These are phyloP conservation scores for Leptonema lineaticorne DNA, from an alignment of 1,140 invertebrate species.

Conservation along the genomic window DNA sequence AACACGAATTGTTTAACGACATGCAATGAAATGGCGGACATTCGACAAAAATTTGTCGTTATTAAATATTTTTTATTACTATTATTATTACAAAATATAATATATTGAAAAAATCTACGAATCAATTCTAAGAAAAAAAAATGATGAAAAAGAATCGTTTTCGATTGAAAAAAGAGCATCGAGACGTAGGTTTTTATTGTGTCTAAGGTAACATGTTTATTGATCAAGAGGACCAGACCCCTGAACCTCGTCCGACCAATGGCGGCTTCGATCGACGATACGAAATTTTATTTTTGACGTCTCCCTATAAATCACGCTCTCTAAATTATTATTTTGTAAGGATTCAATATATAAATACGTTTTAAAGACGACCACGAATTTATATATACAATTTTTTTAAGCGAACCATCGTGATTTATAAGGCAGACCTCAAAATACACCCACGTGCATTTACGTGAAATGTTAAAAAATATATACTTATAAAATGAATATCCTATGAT, in stretches of 20 bases:
- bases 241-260: slow-evolving; percentile 9
- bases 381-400: too few species aligned
- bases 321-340: slow-evolving; percentile 8
- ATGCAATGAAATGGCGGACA: too few species aligned
- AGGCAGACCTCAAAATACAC: neutral
- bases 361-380: neutral
- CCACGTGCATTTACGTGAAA: too few species aligned
- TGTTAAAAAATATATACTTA: too few species aligned
- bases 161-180: neutral
- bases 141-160: neutral
- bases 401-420: too few species aligned
- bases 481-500: too few species aligned
- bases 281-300: neutral
- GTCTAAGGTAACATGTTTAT: slow-evolving; percentile 27
- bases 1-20: too few species aligned
- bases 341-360: slow-evolving; percentile 1
- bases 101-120: neutral
- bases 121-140: neutral
- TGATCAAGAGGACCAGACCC: slow-evolving; percentile 13
- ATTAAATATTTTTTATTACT: too few species aligned
- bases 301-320: slow-evolving; percentile 2
- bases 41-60: too few species aligned
- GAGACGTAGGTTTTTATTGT: slow-evolving; percentile 9
- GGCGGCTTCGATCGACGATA: neutral
- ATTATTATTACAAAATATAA: neutral